Evolutionary conservation across 2,113 vertebrate genomes (phyloP).

Genomic region (Microtus oregoni): DNA sequence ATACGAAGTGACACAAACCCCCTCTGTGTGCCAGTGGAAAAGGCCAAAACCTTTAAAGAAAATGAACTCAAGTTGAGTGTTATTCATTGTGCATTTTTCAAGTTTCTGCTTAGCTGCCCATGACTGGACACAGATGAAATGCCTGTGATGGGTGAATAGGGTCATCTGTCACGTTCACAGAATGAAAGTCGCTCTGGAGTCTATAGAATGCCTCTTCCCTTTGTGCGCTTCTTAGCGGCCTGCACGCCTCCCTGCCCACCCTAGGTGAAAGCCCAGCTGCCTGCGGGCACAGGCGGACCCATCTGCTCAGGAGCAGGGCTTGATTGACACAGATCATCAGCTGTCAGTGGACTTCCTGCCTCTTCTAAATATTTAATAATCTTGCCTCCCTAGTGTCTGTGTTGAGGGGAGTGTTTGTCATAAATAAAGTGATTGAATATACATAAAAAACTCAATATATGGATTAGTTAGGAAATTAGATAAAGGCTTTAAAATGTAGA

Average conservation of each 20-base stretch:
- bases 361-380: conserved; percentile 69
- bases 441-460: background rate
- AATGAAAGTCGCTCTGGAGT: background rate
- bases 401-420: conserved; percentile 25
- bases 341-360: background rate
- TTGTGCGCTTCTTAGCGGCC: background rate
- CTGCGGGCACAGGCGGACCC: background rate
- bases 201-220: background rate
- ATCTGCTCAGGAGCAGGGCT: conserved; percentile 44
- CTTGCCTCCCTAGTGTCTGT: background rate
- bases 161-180: conserved; percentile 33
- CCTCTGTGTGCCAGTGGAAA: background rate
- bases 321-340: background rate
- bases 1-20: background rate
- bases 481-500: background rate
- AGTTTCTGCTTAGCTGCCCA: conserved; percentile 32
- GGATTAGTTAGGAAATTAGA: background rate
- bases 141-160: background rate
- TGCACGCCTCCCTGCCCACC: background rate
- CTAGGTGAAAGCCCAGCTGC: background rate
- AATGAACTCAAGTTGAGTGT: background rate
- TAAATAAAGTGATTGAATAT: conserved; percentile 11
- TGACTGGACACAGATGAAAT: background rate
- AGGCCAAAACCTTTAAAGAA: background rate
- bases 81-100: conserved; percentile 30